A percentile compares a stretch with the other conserved stretches of the same genome.
Evolutionary conservation across 2,797 vertebrate genomes (phyloP).

Genomic region (Peromyscus nudipes): DNA sequence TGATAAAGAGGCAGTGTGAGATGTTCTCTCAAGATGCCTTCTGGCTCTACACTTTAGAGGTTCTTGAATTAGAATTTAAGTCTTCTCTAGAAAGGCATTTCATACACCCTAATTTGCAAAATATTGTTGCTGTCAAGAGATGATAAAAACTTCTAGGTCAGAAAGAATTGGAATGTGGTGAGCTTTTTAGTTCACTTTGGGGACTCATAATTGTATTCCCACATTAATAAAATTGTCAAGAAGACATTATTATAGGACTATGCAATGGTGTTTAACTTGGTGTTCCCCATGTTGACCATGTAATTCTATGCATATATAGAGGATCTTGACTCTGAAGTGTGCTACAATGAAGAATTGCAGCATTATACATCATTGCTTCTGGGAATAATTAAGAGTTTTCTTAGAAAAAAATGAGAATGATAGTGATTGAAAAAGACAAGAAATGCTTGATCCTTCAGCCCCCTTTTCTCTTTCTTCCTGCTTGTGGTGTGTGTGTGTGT

Average conservation of each 20-base stretch:
- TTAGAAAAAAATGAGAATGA: neutral
- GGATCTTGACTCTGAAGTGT: neutral
- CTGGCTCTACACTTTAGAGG: neutral
- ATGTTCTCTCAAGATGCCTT: conserved; percentile 50
- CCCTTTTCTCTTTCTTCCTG: neutral
- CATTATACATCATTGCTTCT: neutral
- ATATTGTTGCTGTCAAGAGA: neutral
- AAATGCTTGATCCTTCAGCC: neutral
- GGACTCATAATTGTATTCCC: conserved; percentile 2
- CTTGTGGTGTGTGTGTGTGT: neutral
- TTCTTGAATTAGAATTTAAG: conserved; percentile 30
- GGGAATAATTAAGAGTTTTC: neutral
- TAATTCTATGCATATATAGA: neutral
- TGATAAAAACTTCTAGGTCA: neutral
- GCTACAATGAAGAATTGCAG: neutral
- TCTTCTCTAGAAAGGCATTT: conserved; percentile 1
- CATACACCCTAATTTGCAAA: neutral
- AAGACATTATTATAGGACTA: neutral
- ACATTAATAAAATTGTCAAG: conserved; percentile 17
- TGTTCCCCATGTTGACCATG: neutral
- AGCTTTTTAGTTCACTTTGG: neutral
- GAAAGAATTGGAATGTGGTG: neutral
- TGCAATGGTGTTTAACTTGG: neutral
- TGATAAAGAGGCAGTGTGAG: neutral
- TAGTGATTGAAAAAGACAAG: conserved; percentile 34